Evolutionary conservation across 2,888 invertebrate species (phyloP).

Genomic region (Dolomedes plantarius): DNA sequence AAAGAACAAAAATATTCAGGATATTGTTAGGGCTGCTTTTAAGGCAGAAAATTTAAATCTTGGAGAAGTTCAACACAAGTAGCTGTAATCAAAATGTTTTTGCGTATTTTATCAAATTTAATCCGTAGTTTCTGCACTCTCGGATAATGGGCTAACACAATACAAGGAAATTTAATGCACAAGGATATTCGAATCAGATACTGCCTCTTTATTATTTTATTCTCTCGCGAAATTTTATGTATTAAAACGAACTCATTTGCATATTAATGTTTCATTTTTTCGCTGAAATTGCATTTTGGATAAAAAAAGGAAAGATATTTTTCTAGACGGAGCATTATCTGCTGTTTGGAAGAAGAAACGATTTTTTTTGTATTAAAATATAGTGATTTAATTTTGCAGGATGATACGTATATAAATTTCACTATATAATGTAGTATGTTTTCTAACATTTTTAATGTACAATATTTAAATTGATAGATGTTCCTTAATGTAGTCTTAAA

Average conservation of each 20-base stretch:
- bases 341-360: too few species aligned
- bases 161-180: conserved; percentile 3
- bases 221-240: conserved; percentile 9
- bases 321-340: background rate
- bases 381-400: too few species aligned
- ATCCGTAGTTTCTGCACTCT: conserved; percentile 28
- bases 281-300: background rate
- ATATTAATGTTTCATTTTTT: background rate
- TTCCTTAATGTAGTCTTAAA: too few species aligned
- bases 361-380: too few species aligned
- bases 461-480: too few species aligned
- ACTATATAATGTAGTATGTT: too few species aligned
- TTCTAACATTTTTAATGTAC: too few species aligned
- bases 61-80: background rate
- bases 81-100: conserved; percentile 55
- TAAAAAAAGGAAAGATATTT: background rate
- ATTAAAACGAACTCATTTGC: background rate
- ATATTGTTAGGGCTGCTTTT: background rate
- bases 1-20: background rate
- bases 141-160: conserved; percentile 46
- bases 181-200: conserved; percentile 46
- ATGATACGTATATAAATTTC: too few species aligned
- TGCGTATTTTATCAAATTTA: conserved; percentile 45
- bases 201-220: conserved; percentile 9
- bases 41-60: background rate